phyloP scores from a whole-genome alignment of 2,888 invertebrate genomes.

The Lepetodrilus schrolli region DNA sequence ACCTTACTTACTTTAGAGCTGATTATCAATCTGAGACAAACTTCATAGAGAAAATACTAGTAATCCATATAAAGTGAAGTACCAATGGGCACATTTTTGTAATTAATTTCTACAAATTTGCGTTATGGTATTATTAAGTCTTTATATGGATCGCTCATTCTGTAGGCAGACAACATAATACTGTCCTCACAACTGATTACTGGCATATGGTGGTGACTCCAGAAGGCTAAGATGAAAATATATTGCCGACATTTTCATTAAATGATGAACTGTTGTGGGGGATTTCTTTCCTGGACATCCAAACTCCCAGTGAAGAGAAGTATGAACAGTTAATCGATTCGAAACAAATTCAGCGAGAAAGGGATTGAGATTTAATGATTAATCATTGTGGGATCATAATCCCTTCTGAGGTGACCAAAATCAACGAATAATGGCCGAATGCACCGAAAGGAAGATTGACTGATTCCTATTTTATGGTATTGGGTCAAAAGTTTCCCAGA shows the following conservation, averaged over 20 bases:
- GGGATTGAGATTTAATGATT: slow-evolving; percentile 10
- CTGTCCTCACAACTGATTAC: slow-evolving; percentile 11
- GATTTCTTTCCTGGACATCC: not conserved
- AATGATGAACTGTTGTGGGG: not conserved
- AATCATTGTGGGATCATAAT: slow-evolving; percentile 14
- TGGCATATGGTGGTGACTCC: not conserved
- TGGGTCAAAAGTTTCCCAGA: not conserved
- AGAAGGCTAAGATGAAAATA: not conserved
- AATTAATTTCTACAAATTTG: too few relatives aligned
- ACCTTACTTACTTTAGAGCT: too few relatives aligned
- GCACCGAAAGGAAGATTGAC: not conserved
- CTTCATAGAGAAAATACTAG: too few relatives aligned
- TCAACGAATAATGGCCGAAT: slow-evolving; percentile 4
- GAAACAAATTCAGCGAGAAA: slow-evolving; percentile 9
- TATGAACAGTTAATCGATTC: slow-evolving; percentile 19
- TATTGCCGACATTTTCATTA: not conserved
- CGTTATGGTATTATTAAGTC: too few relatives aligned
- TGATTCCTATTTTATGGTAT: not conserved
- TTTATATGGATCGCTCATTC: too few relatives aligned
- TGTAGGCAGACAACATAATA: not conserved
- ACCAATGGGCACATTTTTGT: too few relatives aligned
- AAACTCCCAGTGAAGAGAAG: not conserved
- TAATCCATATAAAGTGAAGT: too few relatives aligned
- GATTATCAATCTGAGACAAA: too few relatives aligned
- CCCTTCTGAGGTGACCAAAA: slow-evolving; percentile 8